phyloP scores from a whole-genome alignment of 2,888 invertebrate genomes.

The Synanthedon tipuliformis region DNA sequence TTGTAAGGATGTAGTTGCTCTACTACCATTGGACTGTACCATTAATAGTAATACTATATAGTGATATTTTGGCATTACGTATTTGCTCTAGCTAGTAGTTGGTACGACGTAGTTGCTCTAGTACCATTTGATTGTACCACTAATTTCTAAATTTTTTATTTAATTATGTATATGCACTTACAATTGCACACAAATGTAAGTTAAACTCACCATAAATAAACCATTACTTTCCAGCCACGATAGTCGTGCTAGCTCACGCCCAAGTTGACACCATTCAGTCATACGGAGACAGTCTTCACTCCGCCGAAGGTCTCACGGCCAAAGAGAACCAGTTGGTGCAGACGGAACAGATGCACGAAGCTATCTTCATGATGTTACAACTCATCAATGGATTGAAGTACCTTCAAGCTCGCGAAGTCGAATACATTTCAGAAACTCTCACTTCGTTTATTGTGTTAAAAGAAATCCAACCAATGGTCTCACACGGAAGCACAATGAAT shows the following conservation, averaged over 20 bases:
- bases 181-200: background rate
- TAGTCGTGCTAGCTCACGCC: slow-evolving; percentile 79
- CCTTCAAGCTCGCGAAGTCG: slow-evolving; percentile 84
- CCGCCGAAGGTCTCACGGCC: slow-evolving; percentile 52
- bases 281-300: slow-evolving; percentile 73
- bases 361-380: slow-evolving; percentile 83
- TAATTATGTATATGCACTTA: no score
- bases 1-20: no score
- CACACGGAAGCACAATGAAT: slow-evolving; percentile 33
- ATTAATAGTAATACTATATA: no score
- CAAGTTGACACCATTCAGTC: slow-evolving; percentile 81
- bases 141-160: no score
- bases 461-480: slow-evolving; percentile 43
- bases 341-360: slow-evolving; percentile 72
- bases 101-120: no score
- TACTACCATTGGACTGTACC: no score
- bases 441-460: slow-evolving; percentile 80
- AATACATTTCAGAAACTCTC: slow-evolving; percentile 78
- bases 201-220: background rate
- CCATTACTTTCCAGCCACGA: slow-evolving; percentile 72
- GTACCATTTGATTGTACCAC: no score
- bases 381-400: slow-evolving; percentile 84
- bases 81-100: no score
- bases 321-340: slow-evolving; percentile 54
- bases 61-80: no score